Conservation (phyloP, 2,113 vertebrate genomes). For the Vidua macroura region DNA sequence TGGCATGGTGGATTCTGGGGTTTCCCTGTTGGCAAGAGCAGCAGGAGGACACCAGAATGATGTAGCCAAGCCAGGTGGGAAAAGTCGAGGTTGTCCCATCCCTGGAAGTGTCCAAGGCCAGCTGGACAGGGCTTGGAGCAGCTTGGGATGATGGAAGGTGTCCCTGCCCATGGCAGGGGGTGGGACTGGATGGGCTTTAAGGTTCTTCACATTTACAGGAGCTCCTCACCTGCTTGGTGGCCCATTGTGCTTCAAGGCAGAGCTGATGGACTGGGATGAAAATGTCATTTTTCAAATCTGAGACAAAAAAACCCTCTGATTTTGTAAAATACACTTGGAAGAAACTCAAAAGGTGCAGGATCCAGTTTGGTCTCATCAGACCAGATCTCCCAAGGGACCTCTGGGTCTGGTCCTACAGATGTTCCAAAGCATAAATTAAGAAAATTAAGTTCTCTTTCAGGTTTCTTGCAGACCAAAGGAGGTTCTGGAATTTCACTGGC, state of each 20-base stretch:
- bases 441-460: background rate
- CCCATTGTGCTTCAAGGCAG: background rate
- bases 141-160: accelerated
- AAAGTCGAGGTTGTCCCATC: background rate
- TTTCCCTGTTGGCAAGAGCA: background rate
- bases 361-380: background rate
- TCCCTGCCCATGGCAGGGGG: background rate
- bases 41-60: background rate
- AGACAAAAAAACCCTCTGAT: background rate
- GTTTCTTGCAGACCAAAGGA: background rate
- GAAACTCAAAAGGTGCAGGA: background rate
- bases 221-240: background rate
- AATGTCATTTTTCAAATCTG: background rate
- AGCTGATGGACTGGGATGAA: background rate
- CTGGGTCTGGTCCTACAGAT: background rate
- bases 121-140: background rate
- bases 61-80: background rate
- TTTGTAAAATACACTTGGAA: background rate
- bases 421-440: background rate
- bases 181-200: background rate
- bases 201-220: background rate
- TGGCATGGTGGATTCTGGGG: background rate
- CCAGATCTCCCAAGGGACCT: background rate
- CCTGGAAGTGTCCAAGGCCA: background rate
- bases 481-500: background rate